Evolutionary conservation across 2,797 vertebrate species (phyloP).

Genomic region (Squalus acanthias): DNA sequence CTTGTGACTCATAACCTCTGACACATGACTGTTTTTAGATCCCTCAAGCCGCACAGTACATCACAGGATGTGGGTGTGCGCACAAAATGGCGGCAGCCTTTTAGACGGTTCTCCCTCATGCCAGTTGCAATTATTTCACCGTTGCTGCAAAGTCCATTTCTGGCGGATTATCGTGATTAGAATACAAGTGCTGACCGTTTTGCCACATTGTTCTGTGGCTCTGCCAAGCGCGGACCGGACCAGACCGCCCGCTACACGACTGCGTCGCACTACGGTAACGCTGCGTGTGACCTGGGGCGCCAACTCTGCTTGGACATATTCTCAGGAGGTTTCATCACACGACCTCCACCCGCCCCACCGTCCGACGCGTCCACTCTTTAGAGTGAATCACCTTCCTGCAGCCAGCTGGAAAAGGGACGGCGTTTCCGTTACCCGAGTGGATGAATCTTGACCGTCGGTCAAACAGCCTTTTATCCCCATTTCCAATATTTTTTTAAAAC

Average conservation of each 20-base stretch:
- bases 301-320: not conserved
- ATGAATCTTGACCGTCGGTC: not conserved
- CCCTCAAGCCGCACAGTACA: not conserved
- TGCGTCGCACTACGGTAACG: not conserved
- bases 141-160: not conserved
- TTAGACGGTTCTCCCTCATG: not conserved
- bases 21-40: not conserved
- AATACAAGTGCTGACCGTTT: not conserved
- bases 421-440: not conserved
- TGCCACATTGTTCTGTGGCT: not conserved
- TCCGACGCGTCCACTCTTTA: not conserved
- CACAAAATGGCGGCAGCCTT: not conserved
- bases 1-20: not conserved
- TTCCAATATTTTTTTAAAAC: not conserved
- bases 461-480: not conserved
- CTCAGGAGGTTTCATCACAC: not conserved
- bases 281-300: not conserved
- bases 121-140: not conserved
- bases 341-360: not conserved
- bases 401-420: not conserved
- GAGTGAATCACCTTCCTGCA: not conserved
- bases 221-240: not conserved
- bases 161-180: not conserved
- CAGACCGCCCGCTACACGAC: not conserved
- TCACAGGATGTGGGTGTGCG: not conserved